A percentile compares a stretch with the other conserved stretches of the same genome.
Conservation (phyloP, 92 coral and sea anemone genomes). For the Bergia sp. region DNA sequence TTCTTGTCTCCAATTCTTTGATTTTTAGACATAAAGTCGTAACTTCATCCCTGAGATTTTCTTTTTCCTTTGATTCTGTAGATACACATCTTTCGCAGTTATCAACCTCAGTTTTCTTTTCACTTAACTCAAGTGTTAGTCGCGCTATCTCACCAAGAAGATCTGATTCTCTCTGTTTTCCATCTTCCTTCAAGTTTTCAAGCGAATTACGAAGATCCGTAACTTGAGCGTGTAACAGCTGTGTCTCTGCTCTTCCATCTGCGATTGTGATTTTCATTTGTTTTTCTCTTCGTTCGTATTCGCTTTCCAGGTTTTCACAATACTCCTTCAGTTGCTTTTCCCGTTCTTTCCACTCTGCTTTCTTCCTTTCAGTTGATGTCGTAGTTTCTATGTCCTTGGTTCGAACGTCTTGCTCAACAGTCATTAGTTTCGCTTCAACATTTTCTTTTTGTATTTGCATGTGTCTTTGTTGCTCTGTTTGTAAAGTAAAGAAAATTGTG, state of each 20-base stretch:
- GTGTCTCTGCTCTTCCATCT: constrained; percentile 18
- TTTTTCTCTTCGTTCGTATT: constrained; percentile 9
- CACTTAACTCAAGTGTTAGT: constrained; percentile 9
- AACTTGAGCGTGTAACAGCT: constrained; percentile 31
- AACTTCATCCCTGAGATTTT: constrained; percentile 7
- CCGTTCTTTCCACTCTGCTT: constrained; percentile 1
- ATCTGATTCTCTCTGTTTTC: constrained; percentile 7
- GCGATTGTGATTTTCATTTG: constrained; percentile 17
- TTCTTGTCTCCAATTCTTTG: not conserved
- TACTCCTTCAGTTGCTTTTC: constrained; percentile 22
- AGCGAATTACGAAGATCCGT: constrained; percentile 23
- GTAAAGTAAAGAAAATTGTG: not conserved
- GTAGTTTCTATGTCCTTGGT: constrained; percentile 12
- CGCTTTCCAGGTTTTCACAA: constrained; percentile 12
- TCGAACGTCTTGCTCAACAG: constrained; percentile 18
- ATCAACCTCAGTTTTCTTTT: not conserved
- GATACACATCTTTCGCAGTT: constrained; percentile 2
- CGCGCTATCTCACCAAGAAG: constrained; percentile 18
- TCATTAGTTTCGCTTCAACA: constrained; percentile 13
- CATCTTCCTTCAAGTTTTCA: constrained; percentile 19
- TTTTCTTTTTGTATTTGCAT: constrained; percentile 15
- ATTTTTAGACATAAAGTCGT: not conserved
- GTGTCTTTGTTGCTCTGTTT: constrained; percentile 29
- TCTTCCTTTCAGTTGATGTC: not conserved
- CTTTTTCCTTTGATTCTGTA: constrained; percentile 13